Evolutionary conservation across 2,113 vertebrate species (phyloP), one percentile per base, ranked within the genome.

Genomic region (Myotis davidii): DNA sequence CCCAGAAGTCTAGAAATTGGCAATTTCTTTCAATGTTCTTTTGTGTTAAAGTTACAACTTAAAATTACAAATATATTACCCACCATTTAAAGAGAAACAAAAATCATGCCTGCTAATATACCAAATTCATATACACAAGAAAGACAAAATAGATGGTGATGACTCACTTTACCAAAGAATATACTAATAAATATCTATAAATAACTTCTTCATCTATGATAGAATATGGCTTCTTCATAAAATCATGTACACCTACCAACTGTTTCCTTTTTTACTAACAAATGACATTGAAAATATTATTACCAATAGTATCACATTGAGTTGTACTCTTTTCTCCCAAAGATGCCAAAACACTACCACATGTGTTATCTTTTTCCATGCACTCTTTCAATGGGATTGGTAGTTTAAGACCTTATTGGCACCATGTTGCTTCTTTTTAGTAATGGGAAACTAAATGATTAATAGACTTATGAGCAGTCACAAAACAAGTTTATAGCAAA

Each of bases 401-500:
- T 54, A 64, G 32, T 56, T 88, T 50, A 94, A 77, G 1, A 77
- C 29, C 29, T n/a, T 13, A 23, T 81, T 27, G 56, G 18, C 42
- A 83, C 45, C 65, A 18, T 21, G 21, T 67, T 86, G 27, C 56
- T 96, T 85, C 18, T 90, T 74, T 87, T 59, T 42, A 85, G 67
- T 72, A 72, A 77, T 25, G 1, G 54, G 29, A 85, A 93, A 69
- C 25, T 39, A 25, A 92, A 42, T 29, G 59, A 81, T 64, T 89
- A 73, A 82, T n/a, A 74, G 61, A 79, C 8, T 87, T 65, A 3
- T 81, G 27, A 78, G 56, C 45, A 74, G 70, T 72, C 59, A 79
- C 42, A 78, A 96, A 79, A 54, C 25, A 78, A 73, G 16, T 42
- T 90, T 64, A 70, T 13, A 70, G 72, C 16, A 95, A 89, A 97